Conservation (phyloP, 2,888 invertebrate species). For the Meteorus colon region DNA sequence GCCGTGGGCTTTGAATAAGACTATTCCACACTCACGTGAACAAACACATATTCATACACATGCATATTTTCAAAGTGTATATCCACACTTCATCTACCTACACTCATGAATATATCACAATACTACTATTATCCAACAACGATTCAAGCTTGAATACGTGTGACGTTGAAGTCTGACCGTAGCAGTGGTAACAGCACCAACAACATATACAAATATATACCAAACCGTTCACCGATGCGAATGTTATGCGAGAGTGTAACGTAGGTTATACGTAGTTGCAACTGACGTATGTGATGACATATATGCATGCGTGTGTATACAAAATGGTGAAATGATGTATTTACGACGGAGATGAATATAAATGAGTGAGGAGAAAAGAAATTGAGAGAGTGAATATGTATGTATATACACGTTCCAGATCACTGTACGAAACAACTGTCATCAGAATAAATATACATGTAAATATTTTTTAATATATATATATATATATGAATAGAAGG, state of each 20-base stretch:
- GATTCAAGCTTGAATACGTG: slow-evolving; percentile 26
- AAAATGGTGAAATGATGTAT: slow-evolving; percentile 12
- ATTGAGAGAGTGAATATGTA: slow-evolving; percentile 16
- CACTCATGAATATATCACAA: not conserved
- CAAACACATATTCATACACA: slow-evolving; percentile 2
- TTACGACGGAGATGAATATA: slow-evolving; percentile 16
- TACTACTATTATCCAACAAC: slow-evolving; percentile 8
- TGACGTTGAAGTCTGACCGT: slow-evolving; percentile 39
- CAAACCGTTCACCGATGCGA: not conserved
- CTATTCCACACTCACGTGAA: not conserved
- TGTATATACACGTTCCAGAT: slow-evolving; percentile 11
- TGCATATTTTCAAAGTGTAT: not conserved
- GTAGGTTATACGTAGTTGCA: slow-evolving; percentile 18
- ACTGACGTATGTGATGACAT: slow-evolving; percentile 38
- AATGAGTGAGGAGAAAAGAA: not conserved
- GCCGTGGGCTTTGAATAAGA: not conserved
- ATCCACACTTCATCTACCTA: too few relatives aligned
- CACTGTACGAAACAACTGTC: not conserved
- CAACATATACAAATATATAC: not conserved
- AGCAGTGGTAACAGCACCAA: slow-evolving; percentile 26
- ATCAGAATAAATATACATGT: too few relatives aligned
- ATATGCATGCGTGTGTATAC: slow-evolving; percentile 22
- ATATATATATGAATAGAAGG: slow-evolving; percentile 22
- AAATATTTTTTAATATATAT: not conserved
- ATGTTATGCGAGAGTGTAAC: slow-evolving; percentile 20